Evolutionary conservation across 1,140 invertebrate genomes (phyloP).

Genomic region (Scaptomyza montana): DNA sequence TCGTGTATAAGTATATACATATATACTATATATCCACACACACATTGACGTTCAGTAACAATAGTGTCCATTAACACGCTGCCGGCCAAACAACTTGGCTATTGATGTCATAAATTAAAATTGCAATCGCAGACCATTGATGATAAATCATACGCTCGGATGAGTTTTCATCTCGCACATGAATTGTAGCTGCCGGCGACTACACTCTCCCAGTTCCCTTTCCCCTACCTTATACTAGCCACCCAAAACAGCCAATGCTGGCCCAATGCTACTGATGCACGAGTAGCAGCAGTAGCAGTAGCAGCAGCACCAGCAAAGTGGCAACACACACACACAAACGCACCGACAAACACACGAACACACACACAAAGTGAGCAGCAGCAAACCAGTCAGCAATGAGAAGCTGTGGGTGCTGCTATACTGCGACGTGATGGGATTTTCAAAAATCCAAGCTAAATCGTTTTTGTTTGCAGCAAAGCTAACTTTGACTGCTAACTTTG

Average conservation of each 20-base stretch:
- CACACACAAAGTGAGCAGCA: constrained; percentile 5
- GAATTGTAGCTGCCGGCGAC: constrained; percentile 59
- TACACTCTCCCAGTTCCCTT: constrained; percentile 1
- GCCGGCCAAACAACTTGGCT: constrained; percentile 56
- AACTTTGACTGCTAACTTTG: constrained; percentile 65
- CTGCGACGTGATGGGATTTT: constrained; percentile 67
- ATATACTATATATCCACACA: not conserved
- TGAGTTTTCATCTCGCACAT: constrained; percentile 66
- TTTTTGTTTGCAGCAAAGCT: constrained; percentile 59
- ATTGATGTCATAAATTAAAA: constrained; percentile 66
- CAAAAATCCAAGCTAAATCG: constrained; percentile 63
- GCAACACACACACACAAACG: constrained; percentile 3
- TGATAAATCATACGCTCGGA: constrained; percentile 63
- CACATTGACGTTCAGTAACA: constrained; percentile 48
- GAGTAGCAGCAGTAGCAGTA: constrained; percentile 14
- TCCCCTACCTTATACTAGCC: not conserved
- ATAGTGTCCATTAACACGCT: constrained; percentile 64
- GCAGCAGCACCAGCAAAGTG: constrained; percentile 7
- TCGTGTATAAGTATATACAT: constrained; percentile 13
- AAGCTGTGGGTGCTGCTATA: constrained; percentile 45
- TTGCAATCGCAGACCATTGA: constrained; percentile 64
- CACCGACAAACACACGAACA: constrained; percentile 8
- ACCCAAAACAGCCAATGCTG: not conserved
- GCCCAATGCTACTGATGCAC: constrained; percentile 26
- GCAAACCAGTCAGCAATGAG: constrained; percentile 9